phyloP scores from a whole-genome alignment of 2,113 vertebrate genomes.

The Chlamydotis undulata region DNA sequence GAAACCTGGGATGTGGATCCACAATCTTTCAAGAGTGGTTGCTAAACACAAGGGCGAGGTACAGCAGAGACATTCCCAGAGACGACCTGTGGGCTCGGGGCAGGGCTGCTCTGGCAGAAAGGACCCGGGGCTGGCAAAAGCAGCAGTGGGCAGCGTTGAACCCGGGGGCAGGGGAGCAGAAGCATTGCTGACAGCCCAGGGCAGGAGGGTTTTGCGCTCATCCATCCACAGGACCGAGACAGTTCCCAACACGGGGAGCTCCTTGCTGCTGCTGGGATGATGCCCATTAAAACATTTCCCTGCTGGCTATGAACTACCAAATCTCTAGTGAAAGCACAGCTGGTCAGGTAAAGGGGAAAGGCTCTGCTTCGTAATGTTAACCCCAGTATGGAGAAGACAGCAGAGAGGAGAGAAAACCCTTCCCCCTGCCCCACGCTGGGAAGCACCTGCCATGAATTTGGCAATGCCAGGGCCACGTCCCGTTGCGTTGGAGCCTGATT shows the following conservation, averaged over 20 bases:
- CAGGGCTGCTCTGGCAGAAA: not conserved
- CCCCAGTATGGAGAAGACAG: not conserved
- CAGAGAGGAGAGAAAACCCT: not conserved
- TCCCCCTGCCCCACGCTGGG: not conserved
- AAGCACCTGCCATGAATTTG: not conserved
- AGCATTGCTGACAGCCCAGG: not conserved
- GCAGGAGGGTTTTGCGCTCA: not conserved
- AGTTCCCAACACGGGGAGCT: not conserved
- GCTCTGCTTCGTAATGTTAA: not conserved
- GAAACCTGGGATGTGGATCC: not conserved
- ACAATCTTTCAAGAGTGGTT: not conserved
- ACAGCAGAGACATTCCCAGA: rapidly evolving
- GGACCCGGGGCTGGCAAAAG: not conserved
- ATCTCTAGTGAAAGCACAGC: not conserved
- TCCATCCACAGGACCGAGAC: not conserved
- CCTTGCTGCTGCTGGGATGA: not conserved
- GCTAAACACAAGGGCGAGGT: not conserved
- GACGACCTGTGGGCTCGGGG: not conserved
- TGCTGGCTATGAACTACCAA: rapidly evolving
- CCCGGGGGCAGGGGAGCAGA: rapidly evolving
- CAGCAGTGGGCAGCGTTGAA: not conserved
- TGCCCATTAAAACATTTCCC: not conserved
- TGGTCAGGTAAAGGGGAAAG: not conserved
- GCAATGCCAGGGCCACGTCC: not conserved
- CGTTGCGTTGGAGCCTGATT: rapidly evolving